Conservation (phyloP, 2,888 invertebrate genomes). For the Microdon myrmicae region DNA sequence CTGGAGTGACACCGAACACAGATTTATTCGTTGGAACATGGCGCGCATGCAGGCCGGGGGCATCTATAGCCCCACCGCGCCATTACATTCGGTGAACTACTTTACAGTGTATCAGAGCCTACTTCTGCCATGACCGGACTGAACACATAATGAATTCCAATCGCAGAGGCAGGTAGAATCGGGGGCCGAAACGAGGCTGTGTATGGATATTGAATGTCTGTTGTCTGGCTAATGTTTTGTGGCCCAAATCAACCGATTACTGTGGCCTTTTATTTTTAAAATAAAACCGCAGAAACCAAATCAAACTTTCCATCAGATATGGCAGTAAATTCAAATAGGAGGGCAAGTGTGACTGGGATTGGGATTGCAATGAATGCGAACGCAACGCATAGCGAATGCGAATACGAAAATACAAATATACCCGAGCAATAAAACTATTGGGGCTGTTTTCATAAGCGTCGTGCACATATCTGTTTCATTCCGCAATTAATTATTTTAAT, state of each 20-base stretch:
- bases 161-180: background rate
- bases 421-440: too few species aligned
- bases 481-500: slow-evolving; percentile 46
- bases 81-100: slow-evolving; percentile 34
- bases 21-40: slow-evolving; percentile 38
- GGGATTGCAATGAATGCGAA: too few species aligned
- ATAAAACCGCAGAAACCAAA: background rate
- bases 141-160: slow-evolving; percentile 5
- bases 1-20: slow-evolving; percentile 41
- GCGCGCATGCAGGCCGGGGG: slow-evolving; percentile 7
- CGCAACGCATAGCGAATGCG: too few species aligned
- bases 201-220: too few species aligned
- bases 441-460: background rate
- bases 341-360: too few species aligned
- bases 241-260: slow-evolving; percentile 3
- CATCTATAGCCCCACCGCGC: background rate
- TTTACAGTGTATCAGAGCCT: slow-evolving; percentile 13
- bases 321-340: too few species aligned
- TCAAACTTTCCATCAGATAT: slow-evolving; percentile 11
- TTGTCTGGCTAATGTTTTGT: slow-evolving; percentile 1
- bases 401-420: background rate
- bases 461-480: slow-evolving; percentile 19
- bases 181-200: too few species aligned
- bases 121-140: slow-evolving; percentile 1
- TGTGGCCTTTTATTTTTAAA: slow-evolving; percentile 1